Evolutionary conservation across 2,797 vertebrate species (phyloP).

Genomic region (Tokudaia muenninki): DNA sequence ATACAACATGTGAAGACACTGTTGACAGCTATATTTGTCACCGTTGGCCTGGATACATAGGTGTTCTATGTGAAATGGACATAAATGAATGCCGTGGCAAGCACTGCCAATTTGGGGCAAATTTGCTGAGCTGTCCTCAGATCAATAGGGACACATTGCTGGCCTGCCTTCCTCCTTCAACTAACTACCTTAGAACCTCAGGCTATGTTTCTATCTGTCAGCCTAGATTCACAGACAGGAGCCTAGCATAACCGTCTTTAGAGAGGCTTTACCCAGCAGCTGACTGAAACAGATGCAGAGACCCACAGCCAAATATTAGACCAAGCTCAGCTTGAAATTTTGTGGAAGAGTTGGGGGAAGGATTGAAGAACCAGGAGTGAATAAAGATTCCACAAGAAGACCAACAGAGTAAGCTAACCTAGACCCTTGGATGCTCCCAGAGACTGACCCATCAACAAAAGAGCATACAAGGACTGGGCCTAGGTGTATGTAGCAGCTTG

Average conservation of each 20-base stretch:
- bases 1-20: neutral
- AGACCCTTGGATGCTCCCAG: neutral
- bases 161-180: neutral
- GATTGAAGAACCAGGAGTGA: neutral
- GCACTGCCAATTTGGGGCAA: neutral
- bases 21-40: neutral
- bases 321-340: neutral
- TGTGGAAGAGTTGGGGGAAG: neutral
- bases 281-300: neutral
- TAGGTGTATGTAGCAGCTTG: neutral
- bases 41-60: neutral
- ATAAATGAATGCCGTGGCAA: neutral
- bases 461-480: neutral
- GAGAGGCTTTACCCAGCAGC: neutral
- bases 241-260: neutral
- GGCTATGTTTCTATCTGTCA: neutral
- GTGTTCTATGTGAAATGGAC: neutral
- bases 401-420: neutral
- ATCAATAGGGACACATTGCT: neutral
- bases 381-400: neutral
- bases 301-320: neutral
- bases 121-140: neutral
- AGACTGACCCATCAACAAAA: neutral
- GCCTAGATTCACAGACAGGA: neutral
- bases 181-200: neutral